Evolutionary conservation across 2,113 vertebrate species (phyloP).

Genomic region (Sciurus niger): DNA sequence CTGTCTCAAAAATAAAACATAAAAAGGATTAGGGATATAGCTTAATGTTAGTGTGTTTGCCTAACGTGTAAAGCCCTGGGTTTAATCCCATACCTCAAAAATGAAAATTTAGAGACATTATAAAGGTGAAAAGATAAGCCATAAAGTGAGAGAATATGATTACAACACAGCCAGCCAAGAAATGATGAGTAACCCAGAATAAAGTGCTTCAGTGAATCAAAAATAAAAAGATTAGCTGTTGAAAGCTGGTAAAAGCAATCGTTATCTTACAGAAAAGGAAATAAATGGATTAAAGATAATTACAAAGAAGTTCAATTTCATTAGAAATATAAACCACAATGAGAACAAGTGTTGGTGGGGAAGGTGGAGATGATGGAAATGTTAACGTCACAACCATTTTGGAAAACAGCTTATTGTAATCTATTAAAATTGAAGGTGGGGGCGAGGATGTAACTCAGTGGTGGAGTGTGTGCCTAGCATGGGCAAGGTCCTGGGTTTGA

Average conservation of each 20-base stretch:
- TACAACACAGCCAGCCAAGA: neutral
- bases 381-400: neutral
- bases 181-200: neutral
- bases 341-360: neutral
- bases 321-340: conserved; percentile 6
- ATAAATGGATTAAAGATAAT: neutral
- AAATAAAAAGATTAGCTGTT: conserved; percentile 11
- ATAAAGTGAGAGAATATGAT: neutral
- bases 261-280: conserved; percentile 20
- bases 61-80: neutral
- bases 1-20: too few relatives aligned
- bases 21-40: neutral
- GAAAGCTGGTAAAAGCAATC: conserved; percentile 10
- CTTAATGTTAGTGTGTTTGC: neutral
- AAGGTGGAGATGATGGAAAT: neutral
- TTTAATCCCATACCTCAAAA: neutral
- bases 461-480: neutral
- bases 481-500: neutral
- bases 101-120: too few relatives aligned
- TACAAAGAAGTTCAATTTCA: conserved; percentile 23
- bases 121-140: neutral
- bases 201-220: neutral
- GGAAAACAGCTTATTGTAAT: neutral
- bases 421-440: neutral
- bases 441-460: neutral